Evolutionary conservation across 1,140 invertebrate genomes (phyloP).

Genomic region (Drosophila rufa): DNA sequence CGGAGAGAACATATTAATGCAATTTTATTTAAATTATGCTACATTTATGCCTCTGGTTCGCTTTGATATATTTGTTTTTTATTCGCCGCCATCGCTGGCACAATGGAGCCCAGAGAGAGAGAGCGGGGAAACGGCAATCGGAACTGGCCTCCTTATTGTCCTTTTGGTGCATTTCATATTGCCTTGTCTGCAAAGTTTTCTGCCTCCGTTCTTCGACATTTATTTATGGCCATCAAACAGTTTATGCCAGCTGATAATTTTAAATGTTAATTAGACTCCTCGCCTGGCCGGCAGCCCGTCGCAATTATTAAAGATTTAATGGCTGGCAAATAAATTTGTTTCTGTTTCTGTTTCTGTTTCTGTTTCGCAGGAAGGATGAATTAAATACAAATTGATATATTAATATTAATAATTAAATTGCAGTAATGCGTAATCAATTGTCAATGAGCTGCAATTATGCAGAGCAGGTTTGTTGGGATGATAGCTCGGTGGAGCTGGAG

Average conservation of each 20-base stretch:
- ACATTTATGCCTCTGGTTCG: conserved; percentile 62
- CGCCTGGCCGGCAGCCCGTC: conserved; percentile 12
- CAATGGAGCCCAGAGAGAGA: neutral
- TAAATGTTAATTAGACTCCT: conserved; percentile 68
- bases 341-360: neutral
- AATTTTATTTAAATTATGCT: conserved; percentile 80
- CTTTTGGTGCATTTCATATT: conserved; percentile 29
- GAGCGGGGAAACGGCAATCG: conserved; percentile 38
- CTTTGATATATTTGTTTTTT: conserved; percentile 69
- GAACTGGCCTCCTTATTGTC: conserved; percentile 50
- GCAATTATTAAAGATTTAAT: conserved; percentile 47
- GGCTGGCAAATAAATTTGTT: conserved; percentile 25
- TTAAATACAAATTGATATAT: conserved; percentile 54
- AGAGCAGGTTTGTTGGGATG: neutral
- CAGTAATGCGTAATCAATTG: conserved; percentile 54
- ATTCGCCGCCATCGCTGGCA: conserved; percentile 31
- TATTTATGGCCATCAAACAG: conserved; percentile 65
- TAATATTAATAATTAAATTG: conserved; percentile 48
- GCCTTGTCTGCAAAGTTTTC: conserved; percentile 30
- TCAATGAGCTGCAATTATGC: conserved; percentile 32
- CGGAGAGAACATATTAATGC: conserved; percentile 75
- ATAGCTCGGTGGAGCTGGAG: neutral
- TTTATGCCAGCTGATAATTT: conserved; percentile 69
- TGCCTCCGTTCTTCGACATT: conserved; percentile 8
- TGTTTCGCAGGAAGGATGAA: conserved; percentile 36